Evolutionary conservation across 2,797 vertebrate genomes (phyloP).

Genomic region (Sebastes elongatus): DNA sequence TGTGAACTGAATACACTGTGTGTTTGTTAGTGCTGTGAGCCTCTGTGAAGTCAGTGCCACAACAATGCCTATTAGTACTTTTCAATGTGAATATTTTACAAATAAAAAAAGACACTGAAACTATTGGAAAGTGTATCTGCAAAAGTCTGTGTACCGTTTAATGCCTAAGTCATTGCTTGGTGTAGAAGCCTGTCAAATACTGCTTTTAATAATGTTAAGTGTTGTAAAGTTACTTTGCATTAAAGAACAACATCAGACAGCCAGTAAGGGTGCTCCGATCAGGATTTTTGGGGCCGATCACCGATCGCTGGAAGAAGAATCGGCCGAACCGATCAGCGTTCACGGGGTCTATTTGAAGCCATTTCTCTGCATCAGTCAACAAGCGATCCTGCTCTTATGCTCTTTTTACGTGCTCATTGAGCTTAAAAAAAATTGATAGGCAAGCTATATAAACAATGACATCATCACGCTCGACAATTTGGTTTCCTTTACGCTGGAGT

Average conservation of each 20-base stretch:
- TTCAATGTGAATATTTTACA: slow-evolving; percentile 77
- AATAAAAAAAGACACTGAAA: slow-evolving; percentile 76
- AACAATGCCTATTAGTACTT: slow-evolving; percentile 64
- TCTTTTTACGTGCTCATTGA: too few species aligned
- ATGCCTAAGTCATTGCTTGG: not conserved
- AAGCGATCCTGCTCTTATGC: too few species aligned
- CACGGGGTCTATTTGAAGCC: too few species aligned
- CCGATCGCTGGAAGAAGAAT: too few species aligned
- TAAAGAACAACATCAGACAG: not conserved
- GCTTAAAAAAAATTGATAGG: too few species aligned
- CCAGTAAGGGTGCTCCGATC: too few species aligned
- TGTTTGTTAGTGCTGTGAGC: slow-evolving; percentile 79
- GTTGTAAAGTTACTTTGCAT: not conserved
- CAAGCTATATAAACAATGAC: too few species aligned
- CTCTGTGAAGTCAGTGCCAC: slow-evolving; percentile 72
- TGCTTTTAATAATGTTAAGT: not conserved
- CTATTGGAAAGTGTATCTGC: slow-evolving; percentile 12
- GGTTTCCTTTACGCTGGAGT: too few species aligned
- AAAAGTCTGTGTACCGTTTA: not conserved
- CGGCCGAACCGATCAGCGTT: too few species aligned
- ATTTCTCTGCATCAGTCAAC: too few species aligned
- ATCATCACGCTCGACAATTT: too few species aligned
- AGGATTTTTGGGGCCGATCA: too few species aligned
- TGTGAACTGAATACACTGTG: slow-evolving; percentile 76
- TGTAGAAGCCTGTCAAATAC: not conserved